Evolutionary conservation across 1,140 invertebrate species (phyloP).

Genomic region (Stratiolaelaps scimitus): DNA sequence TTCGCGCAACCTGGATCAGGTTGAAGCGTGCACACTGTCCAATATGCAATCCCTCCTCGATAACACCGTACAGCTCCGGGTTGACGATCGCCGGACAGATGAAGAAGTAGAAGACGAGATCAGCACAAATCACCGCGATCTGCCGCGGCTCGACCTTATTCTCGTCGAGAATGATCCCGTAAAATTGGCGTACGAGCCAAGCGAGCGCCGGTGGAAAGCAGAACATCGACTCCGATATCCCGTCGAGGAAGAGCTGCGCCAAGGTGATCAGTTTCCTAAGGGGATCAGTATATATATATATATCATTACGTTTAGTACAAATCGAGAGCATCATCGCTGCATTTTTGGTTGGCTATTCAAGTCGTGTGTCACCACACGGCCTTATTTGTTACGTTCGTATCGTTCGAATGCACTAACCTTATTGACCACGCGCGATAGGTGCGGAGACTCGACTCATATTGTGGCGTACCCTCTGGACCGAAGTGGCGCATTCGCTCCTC

Average conservation of each 20-base stretch:
- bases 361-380: too few species aligned
- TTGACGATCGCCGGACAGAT: slow-evolving; percentile 92
- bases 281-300: slow-evolving; percentile 38
- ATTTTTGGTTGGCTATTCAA: too few species aligned
- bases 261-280: slow-evolving; percentile 67
- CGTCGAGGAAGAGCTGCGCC: slow-evolving; percentile 65
- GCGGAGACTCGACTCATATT: slow-evolving; percentile 19
- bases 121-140: slow-evolving; percentile 66
- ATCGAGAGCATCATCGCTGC: slow-evolving; percentile 30
- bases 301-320: slow-evolving; percentile 33
- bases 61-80: slow-evolving; percentile 88
- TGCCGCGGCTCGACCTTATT: slow-evolving; percentile 43
- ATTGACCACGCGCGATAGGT: slow-evolving; percentile 5
- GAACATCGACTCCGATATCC: slow-evolving; percentile 70
- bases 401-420: background rate
- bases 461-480: slow-evolving; percentile 54
- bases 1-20: slow-evolving; percentile 73
- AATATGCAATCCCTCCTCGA: slow-evolving; percentile 64
- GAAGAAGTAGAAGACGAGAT: slow-evolving; percentile 82
- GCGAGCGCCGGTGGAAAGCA: slow-evolving; percentile 67
- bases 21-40: slow-evolving; percentile 79
- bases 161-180: slow-evolving; percentile 43
- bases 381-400: too few species aligned
- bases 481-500: slow-evolving; percentile 61
- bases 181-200: slow-evolving; percentile 50